Evolutionary conservation across 2,888 invertebrate species (phyloP), one percentile per base, ranked within the genome.

Genomic region (Drosophila paranaensis): DNA sequence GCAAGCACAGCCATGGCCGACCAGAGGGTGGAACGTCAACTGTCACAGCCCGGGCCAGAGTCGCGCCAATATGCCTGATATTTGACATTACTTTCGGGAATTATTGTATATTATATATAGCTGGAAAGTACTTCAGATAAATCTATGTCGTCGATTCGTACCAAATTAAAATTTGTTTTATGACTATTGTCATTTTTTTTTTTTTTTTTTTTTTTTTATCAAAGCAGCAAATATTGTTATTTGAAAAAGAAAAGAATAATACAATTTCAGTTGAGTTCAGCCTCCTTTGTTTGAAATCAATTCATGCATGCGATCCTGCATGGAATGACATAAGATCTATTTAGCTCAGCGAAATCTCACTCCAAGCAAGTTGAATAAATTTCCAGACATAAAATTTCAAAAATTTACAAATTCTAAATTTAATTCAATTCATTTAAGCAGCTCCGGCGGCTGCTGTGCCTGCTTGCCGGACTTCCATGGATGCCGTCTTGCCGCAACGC

Each of bases 11-110:
- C 20, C 20, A 80, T 6, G 20, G 56, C 53, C 16, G 60, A 27
- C 71, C 74, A 86, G 35, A 73, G 46, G 73, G 71, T 79, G 75
- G 66, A 81, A 37, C 30, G 65, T 16, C 46, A 83, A 84, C 87
- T 88, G 89, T 6, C 55, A 70, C 56, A 77, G 61, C 57, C 70
- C 68, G 45, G 63, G n/a, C 56, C 54, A 60, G 46, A 56, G 46
- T 39, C 54, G 53, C 54, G 53, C 55, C 55, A 64, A 55, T 13
- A 70, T 35, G 43, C 40, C 53, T 16, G 58, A 27, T 35, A 71
- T 61, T 70, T 63, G 46, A 16, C 75, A 83, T 74, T 65, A 54
- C 77, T 77, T 53, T 58, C 58, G 57, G 62, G 60, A 82, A 88
- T n/a, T n/a, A n/a, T n/a, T n/a, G 76, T 71, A 20, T 20, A 20